These are phyloP conservation scores for Pyrgus malvae DNA, from an alignment of 2,888 invertebrate species.

Conservation along the genomic window DNA sequence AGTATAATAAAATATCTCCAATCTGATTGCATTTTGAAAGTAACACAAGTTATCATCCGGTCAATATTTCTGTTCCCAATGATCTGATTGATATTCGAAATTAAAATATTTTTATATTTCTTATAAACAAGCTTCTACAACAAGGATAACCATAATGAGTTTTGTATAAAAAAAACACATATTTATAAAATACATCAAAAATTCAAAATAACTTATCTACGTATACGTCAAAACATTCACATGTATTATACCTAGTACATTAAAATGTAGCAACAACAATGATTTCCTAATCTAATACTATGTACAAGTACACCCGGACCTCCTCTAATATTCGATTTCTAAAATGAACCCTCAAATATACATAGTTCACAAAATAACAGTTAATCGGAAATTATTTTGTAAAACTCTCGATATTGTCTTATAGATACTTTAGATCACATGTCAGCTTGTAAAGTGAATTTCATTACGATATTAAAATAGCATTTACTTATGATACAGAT, in stretches of 20 bases:
- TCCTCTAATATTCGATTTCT: slow-evolving; percentile 35
- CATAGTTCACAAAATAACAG: slow-evolving; percentile 49
- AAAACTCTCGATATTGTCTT: slow-evolving; percentile 66
- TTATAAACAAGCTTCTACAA: slow-evolving; percentile 41
- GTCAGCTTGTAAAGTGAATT: slow-evolving; percentile 52
- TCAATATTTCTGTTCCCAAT: slow-evolving; percentile 1
- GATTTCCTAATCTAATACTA: slow-evolving; percentile 58
- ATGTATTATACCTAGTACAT: slow-evolving; percentile 73
- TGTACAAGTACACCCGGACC: slow-evolving; percentile 56
- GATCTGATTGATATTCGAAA: slow-evolving; percentile 22
- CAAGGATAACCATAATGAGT: slow-evolving; percentile 38
- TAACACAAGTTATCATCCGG: slow-evolving; percentile 4
- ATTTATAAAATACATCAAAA: slow-evolving; percentile 53
- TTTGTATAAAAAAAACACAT: slow-evolving; percentile 49
- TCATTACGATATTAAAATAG: slow-evolving; percentile 43
- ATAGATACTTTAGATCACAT: slow-evolving; percentile 59
- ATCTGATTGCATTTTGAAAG: slow-evolving; percentile 16
- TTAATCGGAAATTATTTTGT: slow-evolving; percentile 48
- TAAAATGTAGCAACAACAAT: slow-evolving; percentile 71
- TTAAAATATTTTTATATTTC: slow-evolving; percentile 32
- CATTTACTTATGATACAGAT: slow-evolving; percentile 37
- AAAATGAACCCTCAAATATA: slow-evolving; percentile 35
- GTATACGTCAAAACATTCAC: slow-evolving; percentile 59
- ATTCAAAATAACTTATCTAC: slow-evolving; percentile 45
- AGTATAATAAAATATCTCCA: slow-evolving; percentile 27